Conservation (phyloP, 30 jellyfish, hydroid and myxozoan species). For the Cassiopea xamachana region DNA sequence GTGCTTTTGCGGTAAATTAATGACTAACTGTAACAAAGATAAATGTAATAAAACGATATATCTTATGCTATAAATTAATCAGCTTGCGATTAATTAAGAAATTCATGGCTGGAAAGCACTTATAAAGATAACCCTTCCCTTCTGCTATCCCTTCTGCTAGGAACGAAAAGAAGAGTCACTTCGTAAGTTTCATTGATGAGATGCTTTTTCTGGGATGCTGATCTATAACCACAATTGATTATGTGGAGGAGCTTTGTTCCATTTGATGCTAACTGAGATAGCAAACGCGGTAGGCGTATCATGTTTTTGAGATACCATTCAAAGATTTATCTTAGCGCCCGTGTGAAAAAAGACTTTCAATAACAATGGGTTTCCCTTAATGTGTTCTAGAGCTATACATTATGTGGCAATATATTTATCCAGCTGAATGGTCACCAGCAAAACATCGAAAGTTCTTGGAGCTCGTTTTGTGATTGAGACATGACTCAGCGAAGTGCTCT, state of each 20-base stretch:
- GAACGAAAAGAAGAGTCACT: too few species aligned
- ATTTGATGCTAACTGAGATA: not conserved
- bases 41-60: not conserved
- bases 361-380: not conserved
- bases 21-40: not conserved
- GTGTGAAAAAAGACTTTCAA: not conserved
- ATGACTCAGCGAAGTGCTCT: too few species aligned
- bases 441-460: not conserved
- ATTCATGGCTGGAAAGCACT: not conserved
- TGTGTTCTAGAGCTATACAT: not conserved
- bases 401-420: not conserved
- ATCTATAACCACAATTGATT: too few species aligned
- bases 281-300: not conserved
- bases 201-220: too few species aligned
- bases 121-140: too few species aligned
- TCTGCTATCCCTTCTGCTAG: too few species aligned
- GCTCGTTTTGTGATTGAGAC: not conserved
- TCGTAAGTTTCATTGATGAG: too few species aligned
- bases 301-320: not conserved
- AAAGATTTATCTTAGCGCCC: not conserved
- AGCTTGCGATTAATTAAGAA: not conserved
- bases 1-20: not conserved
- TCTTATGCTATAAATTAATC: not conserved
- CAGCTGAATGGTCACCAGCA: conserved; percentile 65
- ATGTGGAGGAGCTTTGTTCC: not conserved